phyloP scores from a whole-genome alignment of 2,113 vertebrate genomes.

The Enhydra lutris region DNA sequence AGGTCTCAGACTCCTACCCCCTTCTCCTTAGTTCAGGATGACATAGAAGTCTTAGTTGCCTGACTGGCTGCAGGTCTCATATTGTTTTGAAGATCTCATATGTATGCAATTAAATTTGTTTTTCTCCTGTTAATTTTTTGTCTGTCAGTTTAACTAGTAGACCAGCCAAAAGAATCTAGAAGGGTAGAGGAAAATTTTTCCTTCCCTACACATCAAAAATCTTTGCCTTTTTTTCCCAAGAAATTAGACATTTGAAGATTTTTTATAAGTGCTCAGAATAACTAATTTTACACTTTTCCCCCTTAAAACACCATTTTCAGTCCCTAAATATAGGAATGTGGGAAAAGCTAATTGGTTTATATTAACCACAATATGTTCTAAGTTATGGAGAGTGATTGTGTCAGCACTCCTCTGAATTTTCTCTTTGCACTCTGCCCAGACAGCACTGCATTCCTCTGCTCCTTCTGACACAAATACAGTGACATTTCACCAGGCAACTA shows the following conservation, averaged over 20 bases:
- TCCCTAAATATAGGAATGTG: neutral
- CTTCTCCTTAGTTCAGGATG: neutral
- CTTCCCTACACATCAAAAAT: neutral
- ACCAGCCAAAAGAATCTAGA: neutral
- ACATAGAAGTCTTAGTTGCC: neutral
- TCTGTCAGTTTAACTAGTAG: neutral
- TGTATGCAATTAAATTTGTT: neutral
- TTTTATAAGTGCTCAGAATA: neutral
- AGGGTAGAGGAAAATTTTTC: neutral
- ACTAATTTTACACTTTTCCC: neutral
- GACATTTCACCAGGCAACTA: slow-evolving; percentile 10
- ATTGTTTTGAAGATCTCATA: neutral
- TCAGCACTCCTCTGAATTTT: neutral
- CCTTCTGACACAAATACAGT: neutral
- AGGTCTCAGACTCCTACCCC: neutral
- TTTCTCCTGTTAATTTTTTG: neutral
- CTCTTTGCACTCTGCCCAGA: slow-evolving; percentile 40
- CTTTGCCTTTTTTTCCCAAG: neutral
- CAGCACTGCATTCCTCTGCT: slow-evolving; percentile 31
- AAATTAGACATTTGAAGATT: neutral
- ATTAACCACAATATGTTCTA: neutral
- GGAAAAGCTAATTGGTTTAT: neutral
- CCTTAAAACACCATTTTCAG: neutral
- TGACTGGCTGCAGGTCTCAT: neutral
- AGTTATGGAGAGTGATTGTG: neutral